These are phyloP conservation scores for Epistrophe eligans DNA, from an alignment of 2,888 invertebrate species.

Conservation along the genomic window DNA sequence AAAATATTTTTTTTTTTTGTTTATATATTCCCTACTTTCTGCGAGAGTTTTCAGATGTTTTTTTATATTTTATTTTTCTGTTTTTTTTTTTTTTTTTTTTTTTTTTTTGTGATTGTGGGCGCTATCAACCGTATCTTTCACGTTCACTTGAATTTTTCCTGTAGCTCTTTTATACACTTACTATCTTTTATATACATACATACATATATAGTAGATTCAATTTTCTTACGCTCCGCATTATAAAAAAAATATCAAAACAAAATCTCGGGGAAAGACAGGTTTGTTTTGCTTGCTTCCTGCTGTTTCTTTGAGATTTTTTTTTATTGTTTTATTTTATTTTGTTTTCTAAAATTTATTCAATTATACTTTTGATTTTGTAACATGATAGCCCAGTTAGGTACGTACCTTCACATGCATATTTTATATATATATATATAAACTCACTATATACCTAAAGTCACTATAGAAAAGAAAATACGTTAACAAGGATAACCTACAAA, in stretches of 20 bases:
- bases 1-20: constrained; percentile 33
- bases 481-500: constrained; percentile 5
- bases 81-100: neutral
- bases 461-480: neutral
- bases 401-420: neutral
- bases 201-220: constrained; percentile 45
- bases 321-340: constrained; percentile 11
- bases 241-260: neutral
- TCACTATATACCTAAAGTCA: neutral
- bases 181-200: constrained; percentile 34
- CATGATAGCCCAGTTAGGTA: constrained; percentile 3
- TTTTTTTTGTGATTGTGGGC: constrained; percentile 33
- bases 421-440: too few relatives aligned
- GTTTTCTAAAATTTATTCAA: constrained; percentile 10
- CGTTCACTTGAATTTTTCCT: constrained; percentile 47
- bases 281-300: constrained; percentile 5
- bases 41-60: constrained; percentile 11
- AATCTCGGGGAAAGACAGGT: constrained; percentile 23
- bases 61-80: neutral
- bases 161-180: constrained; percentile 32
- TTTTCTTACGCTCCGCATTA: constrained; percentile 19
- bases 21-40: constrained; percentile 6
- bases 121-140: constrained; percentile 25
- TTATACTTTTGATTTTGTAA: constrained; percentile 10
- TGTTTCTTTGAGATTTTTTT: constrained; percentile 42